Evolutionary conservation across 2,888 invertebrate genomes (phyloP).

Genomic region (Heliconius hortense): DNA sequence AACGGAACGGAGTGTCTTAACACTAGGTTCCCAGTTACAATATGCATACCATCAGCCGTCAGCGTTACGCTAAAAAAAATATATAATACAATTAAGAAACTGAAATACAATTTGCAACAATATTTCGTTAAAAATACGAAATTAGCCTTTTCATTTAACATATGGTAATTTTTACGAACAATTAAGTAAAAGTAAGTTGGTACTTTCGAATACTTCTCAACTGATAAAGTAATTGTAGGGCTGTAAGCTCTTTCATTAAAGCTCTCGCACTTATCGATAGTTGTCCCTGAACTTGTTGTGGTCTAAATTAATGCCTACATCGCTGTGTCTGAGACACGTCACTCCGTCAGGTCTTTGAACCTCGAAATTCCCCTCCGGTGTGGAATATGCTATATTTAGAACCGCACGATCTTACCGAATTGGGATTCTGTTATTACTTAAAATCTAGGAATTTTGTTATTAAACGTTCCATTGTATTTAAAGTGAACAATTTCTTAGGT

Average conservation of each 20-base stretch:
- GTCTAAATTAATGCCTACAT: conserved; percentile 48
- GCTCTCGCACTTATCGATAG: conserved; percentile 36
- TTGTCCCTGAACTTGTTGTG: conserved; percentile 61
- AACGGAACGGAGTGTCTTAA: no score
- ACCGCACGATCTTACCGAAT: conserved; percentile 65
- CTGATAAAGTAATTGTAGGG: conserved; percentile 6
- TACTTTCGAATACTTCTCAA: conserved; percentile 4
- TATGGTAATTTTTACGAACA: neutral
- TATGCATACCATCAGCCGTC: no score
- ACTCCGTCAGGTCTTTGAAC: conserved; percentile 78
- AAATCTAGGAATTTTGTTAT: conserved; percentile 32
- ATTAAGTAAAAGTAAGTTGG: neutral
- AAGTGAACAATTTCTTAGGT: neutral
- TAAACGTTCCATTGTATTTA: neutral
- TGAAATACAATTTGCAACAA: neutral
- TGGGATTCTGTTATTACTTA: conserved; percentile 48
- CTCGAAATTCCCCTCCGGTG: conserved; percentile 72
- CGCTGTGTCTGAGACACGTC: conserved; percentile 56
- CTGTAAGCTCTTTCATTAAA: conserved; percentile 10
- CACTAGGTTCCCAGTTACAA: no score
- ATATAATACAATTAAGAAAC: neutral
- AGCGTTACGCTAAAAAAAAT: no score
- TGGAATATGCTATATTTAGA: conserved; percentile 72
- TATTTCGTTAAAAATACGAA: neutral
- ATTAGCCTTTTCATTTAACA: neutral